Base-by-base conservation (phyloP, 2,113 vertebrate species). In the human region DNA sequence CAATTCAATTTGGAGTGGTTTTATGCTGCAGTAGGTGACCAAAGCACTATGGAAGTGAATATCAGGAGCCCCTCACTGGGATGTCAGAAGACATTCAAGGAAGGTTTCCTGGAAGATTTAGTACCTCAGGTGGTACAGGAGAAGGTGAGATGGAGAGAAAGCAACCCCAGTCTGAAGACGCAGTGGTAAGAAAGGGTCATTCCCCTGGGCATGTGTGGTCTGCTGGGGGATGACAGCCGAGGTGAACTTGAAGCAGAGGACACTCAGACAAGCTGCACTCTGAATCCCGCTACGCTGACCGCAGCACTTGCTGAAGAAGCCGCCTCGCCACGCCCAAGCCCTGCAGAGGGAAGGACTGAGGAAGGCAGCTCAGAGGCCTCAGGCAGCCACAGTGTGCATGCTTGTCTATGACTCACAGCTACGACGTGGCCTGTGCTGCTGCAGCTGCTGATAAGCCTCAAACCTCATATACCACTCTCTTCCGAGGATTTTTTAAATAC, bases 251-350 rank as follows among this genome's bases (percentile, higher is more conserved):
- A 2, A 23, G n/a, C 12, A 13, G 52, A 52, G 92, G 61, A 22
- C 8, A 1, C 59, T 23, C 57, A 1, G 10, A n/a, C 30, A 52
- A 1, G 0, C 14, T 18, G 57, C 13, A 80, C 8, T 48, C 10
- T 8, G 55, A 43, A 38, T n/a, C 23, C 52, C 18, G 1, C 73
- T 17, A 6, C 1, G n/a, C 43, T 57, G 43, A 25, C 52, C 1
- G 0, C 18, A 35, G 17, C 22, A 14, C 4, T 1, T 11, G 13
- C 1, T 43, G 27, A n/a, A 35, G 50, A 57, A 13, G 32, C 5
- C 1, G 0, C 32, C 57, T 32, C 25, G 14, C 68, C 14, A 12
- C 7, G 0, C 17, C 11, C 1, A 0, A 6, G 1, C 5, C 48
- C 48, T 68, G 72, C 18, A 17, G 12, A 7, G 3, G 68, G 32